Conservation (phyloP, 2,888 invertebrate species). For the Torymus tubicola region DNA sequence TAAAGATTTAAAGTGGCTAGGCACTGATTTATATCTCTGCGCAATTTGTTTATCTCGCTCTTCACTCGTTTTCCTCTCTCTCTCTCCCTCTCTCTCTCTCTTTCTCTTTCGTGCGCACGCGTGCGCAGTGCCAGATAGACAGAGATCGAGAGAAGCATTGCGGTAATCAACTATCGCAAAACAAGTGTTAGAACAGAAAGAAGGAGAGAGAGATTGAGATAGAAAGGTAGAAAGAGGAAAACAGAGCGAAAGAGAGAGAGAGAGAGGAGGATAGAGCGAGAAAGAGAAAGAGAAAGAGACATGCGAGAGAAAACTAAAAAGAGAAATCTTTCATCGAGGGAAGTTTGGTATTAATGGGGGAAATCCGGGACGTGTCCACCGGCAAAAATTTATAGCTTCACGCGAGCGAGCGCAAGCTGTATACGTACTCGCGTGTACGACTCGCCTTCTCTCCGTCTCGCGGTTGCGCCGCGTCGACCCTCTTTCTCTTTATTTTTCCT, state of each 20-base stretch:
- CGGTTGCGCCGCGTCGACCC: conserved; percentile 39
- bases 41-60: conserved; percentile 49
- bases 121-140: neutral
- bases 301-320: conserved; percentile 39
- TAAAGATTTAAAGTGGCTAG: conserved; percentile 44
- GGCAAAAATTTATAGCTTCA: conserved; percentile 64
- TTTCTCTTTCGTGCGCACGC: no score
- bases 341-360: conserved; percentile 69
- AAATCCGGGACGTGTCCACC: conserved; percentile 67
- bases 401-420: conserved; percentile 13
- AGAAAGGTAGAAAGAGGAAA: conserved; percentile 22
- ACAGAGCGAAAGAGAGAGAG: conserved; percentile 11
- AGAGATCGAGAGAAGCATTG: conserved; percentile 26
- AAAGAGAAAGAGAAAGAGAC: conserved; percentile 21
- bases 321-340: conserved; percentile 61
- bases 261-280: neutral
- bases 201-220: conserved; percentile 20
- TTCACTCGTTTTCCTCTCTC: no score
- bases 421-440: neutral
- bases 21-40: conserved; percentile 45
- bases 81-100: no score
- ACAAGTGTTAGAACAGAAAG: conserved; percentile 51
- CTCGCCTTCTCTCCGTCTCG: conserved; percentile 34
- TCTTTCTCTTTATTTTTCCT: conserved; percentile 47
- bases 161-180: conserved; percentile 58